These are phyloP conservation scores for Axinella damicornis DNA, from an alignment of 37 sponge, comb jelly and placozoan species.

Conservation along the genomic window DNA sequence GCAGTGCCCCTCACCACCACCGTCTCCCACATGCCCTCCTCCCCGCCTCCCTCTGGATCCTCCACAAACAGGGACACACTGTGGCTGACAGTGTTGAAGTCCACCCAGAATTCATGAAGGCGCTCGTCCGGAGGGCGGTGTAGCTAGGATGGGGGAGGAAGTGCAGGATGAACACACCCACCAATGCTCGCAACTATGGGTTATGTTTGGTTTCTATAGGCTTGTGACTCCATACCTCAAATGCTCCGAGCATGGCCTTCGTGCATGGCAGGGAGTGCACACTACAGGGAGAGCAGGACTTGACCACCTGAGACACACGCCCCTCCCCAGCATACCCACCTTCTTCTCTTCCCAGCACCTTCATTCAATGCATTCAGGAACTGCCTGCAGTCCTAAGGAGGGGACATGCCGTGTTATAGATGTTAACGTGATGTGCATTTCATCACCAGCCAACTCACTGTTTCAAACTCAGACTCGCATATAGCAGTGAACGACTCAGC, in stretches of 20 bases:
- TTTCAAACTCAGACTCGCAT: conserved; percentile 42
- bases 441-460: neutral
- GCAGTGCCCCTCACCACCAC: conserved; percentile 10
- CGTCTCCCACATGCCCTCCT: conserved; percentile 25
- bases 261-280: conserved; percentile 42
- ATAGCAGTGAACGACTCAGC: conserved; percentile 12
- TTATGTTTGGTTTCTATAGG: too few species aligned
- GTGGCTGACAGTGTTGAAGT: conserved; percentile 43
- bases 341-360: conserved; percentile 6
- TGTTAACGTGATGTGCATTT: too few species aligned
- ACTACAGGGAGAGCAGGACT: neutral
- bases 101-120: conserved; percentile 51
- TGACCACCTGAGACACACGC: neutral
- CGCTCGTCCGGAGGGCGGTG: conserved; percentile 32
- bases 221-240: conserved; percentile 14
- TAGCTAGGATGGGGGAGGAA: neutral
- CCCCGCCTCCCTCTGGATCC: neutral
- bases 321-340: neutral
- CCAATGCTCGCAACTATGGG: too few species aligned
- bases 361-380: conserved; percentile 52
- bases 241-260: conserved; percentile 27
- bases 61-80: conserved; percentile 43
- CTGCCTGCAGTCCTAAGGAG: conserved; percentile 39
- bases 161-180: neutral
- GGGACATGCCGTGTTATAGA: neutral